These are phyloP conservation scores for Orchesella cincta DNA, from an alignment of 1,140 invertebrate species.

Conservation along the genomic window DNA sequence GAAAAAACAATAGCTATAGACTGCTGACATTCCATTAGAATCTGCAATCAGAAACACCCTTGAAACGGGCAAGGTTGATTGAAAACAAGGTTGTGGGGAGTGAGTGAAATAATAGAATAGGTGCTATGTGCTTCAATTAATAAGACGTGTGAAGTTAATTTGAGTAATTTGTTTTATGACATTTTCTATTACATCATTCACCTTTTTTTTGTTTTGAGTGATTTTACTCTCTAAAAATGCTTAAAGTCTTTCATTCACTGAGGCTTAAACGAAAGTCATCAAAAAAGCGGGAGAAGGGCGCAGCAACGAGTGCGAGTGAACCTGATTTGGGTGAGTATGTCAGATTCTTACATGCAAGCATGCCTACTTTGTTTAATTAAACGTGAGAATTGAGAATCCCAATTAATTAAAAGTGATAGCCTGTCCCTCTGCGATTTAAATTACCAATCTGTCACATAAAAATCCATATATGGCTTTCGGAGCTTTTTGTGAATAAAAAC, in stretches of 20 bases:
- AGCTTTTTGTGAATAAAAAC: too few relatives aligned
- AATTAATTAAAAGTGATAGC: too few relatives aligned
- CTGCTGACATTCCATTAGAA: neutral
- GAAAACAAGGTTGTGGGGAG: neutral
- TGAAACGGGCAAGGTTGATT: neutral
- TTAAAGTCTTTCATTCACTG: slow-evolving; percentile 48
- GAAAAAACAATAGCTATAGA: neutral
- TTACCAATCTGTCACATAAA: too few relatives aligned
- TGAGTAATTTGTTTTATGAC: slow-evolving; percentile 18
- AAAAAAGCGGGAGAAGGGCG: slow-evolving; percentile 36
- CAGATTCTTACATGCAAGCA: too few relatives aligned
- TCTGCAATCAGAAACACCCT: neutral
- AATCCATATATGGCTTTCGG: too few relatives aligned
- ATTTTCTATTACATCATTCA: neutral
- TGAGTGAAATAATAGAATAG: neutral
- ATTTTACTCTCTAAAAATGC: slow-evolving; percentile 34
- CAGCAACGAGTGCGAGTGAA: slow-evolving; percentile 38
- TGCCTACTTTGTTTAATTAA: too few relatives aligned
- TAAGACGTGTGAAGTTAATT: slow-evolving; percentile 7
- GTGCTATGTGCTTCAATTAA: neutral
- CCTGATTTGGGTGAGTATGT: slow-evolving; percentile 45
- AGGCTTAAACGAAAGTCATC: slow-evolving; percentile 36
- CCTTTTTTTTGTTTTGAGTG: neutral
- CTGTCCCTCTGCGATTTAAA: too few relatives aligned
- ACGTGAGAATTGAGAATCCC: too few relatives aligned